These are phyloP conservation scores for Polyommatus icarus DNA, from an alignment of 2,888 invertebrate genomes.

Conservation along the genomic window DNA sequence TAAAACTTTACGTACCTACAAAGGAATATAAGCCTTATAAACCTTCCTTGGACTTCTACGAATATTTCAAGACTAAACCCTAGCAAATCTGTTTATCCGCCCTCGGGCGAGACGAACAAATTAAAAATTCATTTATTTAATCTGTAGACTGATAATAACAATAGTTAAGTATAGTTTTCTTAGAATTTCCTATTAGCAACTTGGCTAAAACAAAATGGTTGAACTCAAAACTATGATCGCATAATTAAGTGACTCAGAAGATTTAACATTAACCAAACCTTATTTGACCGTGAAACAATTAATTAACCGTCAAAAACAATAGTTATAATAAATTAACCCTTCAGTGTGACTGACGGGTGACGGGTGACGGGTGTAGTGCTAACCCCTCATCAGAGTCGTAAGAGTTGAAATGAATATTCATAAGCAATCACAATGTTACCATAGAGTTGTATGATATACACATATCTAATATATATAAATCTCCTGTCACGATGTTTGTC, in stretches of 20 bases:
- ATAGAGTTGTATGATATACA: background rate
- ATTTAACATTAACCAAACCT: background rate
- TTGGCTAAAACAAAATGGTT: background rate
- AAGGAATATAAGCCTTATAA: background rate
- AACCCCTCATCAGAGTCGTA: background rate
- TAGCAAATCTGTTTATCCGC: too few species aligned
- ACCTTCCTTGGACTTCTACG: too few species aligned
- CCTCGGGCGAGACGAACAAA: too few species aligned
- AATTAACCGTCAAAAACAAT: constrained; percentile 9
- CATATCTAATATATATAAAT: too few species aligned
- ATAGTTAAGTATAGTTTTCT: too few species aligned
- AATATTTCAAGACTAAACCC: too few species aligned
- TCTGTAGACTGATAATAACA: too few species aligned
- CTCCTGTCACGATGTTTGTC: too few species aligned
- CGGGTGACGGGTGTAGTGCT: background rate
- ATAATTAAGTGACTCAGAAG: background rate
- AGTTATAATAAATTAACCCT: background rate
- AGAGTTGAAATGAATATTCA: constrained; percentile 4
- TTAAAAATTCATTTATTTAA: too few species aligned
- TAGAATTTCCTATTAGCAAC: background rate
- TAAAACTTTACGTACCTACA: background rate
- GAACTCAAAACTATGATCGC: background rate
- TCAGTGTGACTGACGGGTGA: background rate
- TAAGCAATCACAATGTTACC: background rate
- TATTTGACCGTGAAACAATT: constrained; percentile 8